Conservation (phyloP, 1,140 invertebrate genomes). For the Pararge aegeria region DNA sequence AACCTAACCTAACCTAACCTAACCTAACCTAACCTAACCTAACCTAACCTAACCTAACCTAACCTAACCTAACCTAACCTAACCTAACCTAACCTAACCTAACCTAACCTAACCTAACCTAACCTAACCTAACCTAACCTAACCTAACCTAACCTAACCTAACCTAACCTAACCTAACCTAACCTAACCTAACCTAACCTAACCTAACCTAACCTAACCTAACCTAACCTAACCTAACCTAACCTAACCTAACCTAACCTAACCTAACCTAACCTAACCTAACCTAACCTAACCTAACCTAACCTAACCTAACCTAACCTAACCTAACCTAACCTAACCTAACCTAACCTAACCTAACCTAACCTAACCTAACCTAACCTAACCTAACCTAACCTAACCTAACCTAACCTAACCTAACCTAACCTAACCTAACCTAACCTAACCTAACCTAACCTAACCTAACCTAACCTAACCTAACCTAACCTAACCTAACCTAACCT, state of each 20-base stretch:
- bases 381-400: too few species aligned
- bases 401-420: too few species aligned
- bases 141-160: too few species aligned
- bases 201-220: too few species aligned
- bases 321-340: slow-evolving; percentile 3
- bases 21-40: slow-evolving; percentile 39
- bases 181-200: slow-evolving; percentile 7
- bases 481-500: too few species aligned
- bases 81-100: background rate
- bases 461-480: too few species aligned
- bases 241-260: slow-evolving; percentile 2
- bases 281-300: background rate
- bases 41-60: slow-evolving; percentile 19
- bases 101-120: too few species aligned
- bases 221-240: background rate
- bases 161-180: too few species aligned
- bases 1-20: slow-evolving; percentile 37
- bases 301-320: too few species aligned
- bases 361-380: background rate
- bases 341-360: background rate
- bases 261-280: background rate
- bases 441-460: too few species aligned
- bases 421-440: slow-evolving; percentile 1
- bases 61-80: slow-evolving; percentile 27
- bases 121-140: too few species aligned